Evolutionary conservation across 2,888 invertebrate genomes (phyloP).

Genomic region (Sepiola atlantica): DNA sequence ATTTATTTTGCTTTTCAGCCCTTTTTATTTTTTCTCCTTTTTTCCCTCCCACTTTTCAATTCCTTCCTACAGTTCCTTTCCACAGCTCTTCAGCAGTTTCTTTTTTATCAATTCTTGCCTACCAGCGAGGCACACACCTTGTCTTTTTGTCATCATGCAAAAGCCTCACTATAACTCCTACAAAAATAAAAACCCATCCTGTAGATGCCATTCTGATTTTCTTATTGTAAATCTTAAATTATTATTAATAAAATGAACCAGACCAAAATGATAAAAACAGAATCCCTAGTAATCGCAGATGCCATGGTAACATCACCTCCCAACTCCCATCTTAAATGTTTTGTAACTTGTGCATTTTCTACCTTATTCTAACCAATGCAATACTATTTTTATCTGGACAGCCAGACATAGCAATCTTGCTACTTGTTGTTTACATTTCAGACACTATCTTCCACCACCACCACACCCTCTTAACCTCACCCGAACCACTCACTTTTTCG

Average conservation of each 20-base stretch:
- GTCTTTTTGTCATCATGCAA: background rate
- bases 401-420: conserved; percentile 12
- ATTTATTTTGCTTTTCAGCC: background rate
- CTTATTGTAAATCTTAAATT: background rate
- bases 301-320: conserved; percentile 32
- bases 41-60: background rate
- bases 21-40: background rate
- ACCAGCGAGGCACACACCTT: background rate
- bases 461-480: background rate
- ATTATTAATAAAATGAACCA: background rate
- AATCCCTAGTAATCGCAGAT: background rate
- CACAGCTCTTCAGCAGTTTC: background rate
- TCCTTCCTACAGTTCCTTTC: background rate
- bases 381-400: conserved; percentile 32
- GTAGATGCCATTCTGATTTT: background rate
- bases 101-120: background rate
- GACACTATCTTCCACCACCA: background rate
- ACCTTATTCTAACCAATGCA: conserved; percentile 15
- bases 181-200: background rate
- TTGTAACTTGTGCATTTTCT: conserved; percentile 19
- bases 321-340: background rate
- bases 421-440: conserved; percentile 32
- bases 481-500: conserved; percentile 19
- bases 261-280: background rate
- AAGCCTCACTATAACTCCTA: background rate